Conservation (phyloP, 2,888 invertebrate species). For the Dynastes maya region DNA sequence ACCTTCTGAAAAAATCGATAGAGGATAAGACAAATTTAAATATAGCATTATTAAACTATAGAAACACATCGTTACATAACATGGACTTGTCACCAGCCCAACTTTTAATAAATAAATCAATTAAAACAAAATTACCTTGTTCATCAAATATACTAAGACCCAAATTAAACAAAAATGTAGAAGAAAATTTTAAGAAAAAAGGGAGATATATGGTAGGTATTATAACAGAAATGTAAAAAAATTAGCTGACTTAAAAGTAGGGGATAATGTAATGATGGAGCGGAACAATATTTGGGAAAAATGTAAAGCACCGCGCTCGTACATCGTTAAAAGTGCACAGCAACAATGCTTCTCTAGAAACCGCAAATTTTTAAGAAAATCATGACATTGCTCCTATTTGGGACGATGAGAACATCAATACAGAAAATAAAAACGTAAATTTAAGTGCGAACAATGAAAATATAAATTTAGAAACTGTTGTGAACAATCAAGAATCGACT, state of each 20-base stretch:
- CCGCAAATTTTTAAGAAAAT: background rate
- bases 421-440: background rate
- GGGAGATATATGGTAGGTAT: background rate
- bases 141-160: background rate
- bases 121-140: background rate
- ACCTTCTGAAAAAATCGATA: too few relatives aligned
- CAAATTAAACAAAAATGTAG: background rate
- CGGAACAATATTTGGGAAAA: background rate
- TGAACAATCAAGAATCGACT: background rate
- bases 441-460: background rate
- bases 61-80: too few relatives aligned
- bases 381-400: background rate
- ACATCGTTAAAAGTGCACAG: too few relatives aligned
- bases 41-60: background rate
- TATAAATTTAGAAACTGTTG: background rate
- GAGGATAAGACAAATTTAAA: too few relatives aligned
- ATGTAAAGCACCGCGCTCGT: too few relatives aligned
- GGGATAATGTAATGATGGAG: background rate
- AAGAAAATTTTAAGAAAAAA: background rate
- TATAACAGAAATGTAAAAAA: background rate
- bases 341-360: slow-evolving; percentile 1
- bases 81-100: too few relatives aligned
- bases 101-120: background rate
- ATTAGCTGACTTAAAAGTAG: background rate
- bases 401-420: background rate